A percentile compares a stretch with the other conserved stretches of the same genome.
Conservation (phyloP, 2,888 invertebrate species). For the Volucella inanis region DNA sequence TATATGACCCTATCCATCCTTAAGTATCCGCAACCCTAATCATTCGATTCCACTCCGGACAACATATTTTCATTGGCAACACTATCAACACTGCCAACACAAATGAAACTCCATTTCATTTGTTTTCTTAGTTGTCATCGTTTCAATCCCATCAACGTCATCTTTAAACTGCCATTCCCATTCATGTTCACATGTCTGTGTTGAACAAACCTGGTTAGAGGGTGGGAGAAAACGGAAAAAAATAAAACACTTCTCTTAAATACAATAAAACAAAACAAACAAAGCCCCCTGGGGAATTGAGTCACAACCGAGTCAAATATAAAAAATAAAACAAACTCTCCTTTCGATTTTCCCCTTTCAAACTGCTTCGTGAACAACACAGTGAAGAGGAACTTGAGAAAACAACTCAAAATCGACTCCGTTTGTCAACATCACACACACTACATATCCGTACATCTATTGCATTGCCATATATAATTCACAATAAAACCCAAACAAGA, state of each 20-base stretch:
- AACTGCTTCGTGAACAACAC: background rate
- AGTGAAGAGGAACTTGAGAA: conserved; percentile 24
- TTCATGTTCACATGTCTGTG: background rate
- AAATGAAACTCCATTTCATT: background rate
- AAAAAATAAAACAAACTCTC: conserved; percentile 8
- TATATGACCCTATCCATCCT: too few species aligned
- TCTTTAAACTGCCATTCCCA: background rate
- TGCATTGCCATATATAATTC: background rate
- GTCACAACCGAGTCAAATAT: conserved; percentile 3
- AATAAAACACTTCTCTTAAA: conserved; percentile 6
- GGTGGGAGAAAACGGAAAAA: background rate
- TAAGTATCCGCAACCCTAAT: too few species aligned
- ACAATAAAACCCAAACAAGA: background rate
- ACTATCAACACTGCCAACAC: too few species aligned
- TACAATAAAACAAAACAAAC: conserved; percentile 11
- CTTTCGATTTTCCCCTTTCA: background rate
- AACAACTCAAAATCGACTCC: background rate
- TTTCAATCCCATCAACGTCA: conserved; percentile 28
- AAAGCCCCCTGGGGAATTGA: conserved; percentile 27
- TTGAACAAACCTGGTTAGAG: background rate
- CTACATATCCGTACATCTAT: background rate
- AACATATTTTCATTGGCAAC: background rate
- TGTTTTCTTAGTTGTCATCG: background rate
- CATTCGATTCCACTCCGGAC: too few species aligned
- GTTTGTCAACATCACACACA: background rate